Conservation (phyloP, 2,888 invertebrate genomes). For the Volucella zonaria region DNA sequence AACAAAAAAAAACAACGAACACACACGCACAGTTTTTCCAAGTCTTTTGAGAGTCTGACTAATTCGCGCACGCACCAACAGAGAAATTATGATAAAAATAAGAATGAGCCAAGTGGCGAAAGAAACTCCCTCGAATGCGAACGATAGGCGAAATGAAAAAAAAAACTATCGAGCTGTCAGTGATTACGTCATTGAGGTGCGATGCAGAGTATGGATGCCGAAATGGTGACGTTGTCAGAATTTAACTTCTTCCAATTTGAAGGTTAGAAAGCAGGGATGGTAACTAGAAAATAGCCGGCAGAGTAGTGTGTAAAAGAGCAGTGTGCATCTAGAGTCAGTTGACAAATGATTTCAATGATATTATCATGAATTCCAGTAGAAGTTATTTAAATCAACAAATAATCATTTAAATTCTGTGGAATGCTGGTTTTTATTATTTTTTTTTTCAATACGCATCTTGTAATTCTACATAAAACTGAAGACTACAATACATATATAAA, state of each 20-base stretch:
- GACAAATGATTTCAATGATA: too few species aligned
- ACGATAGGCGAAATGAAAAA: conserved; percentile 64
- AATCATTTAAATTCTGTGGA: too few species aligned
- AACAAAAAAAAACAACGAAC: conserved; percentile 59
- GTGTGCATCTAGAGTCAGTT: too few species aligned
- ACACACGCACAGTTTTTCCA: conserved; percentile 66
- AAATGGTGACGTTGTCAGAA: conserved; percentile 66
- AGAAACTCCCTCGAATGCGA: conserved; percentile 68
- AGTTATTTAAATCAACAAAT: too few species aligned
- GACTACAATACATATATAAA: too few species aligned
- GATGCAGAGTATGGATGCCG: conserved; percentile 43
- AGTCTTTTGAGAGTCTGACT: conserved; percentile 61
- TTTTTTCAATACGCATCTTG: too few species aligned
- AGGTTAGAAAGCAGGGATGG: conserved; percentile 36
- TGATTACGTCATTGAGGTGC: conserved; percentile 58
- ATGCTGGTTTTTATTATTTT: too few species aligned
- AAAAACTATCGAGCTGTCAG: conserved; percentile 56
- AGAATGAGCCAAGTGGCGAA: conserved; percentile 69
- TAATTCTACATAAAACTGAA: too few species aligned
- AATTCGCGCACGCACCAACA: conserved; percentile 70
- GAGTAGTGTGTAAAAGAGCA: not conserved
- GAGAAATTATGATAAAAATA: conserved; percentile 70
- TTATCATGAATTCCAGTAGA: too few species aligned
- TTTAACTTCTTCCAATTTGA: not conserved
- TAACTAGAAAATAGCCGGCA: not conserved